Evolutionary conservation across 2,888 invertebrate species (phyloP), one percentile per base, ranked within the genome.

Genomic region (Andrena hattorfiana): DNA sequence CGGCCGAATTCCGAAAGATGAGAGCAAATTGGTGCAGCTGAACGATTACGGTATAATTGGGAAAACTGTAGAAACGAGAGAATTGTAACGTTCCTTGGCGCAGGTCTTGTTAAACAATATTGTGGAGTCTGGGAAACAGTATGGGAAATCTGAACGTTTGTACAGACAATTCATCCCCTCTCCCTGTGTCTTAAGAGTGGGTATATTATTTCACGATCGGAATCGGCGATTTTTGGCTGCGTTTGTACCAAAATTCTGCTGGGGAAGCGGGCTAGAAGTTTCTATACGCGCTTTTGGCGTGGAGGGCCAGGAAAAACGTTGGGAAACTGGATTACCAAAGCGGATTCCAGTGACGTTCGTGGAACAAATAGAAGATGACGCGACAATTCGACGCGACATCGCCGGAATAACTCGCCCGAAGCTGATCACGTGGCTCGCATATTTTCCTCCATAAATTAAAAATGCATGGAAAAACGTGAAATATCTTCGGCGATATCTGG

Each of bases 361-460:
- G 30, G 76, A 59, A 42, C 20, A 49, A 62, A 67, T 56, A 26
- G 54, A 67, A 56, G 49, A 13, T 51, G 64, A 51, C n/a, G 26
- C 42, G 3, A 30, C 20, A 30, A 71, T 48, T 48, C 32, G 23
- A n/a, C 35, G 35, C 49, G 20, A 13, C 30, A 23, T 49, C 23
- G 35, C 20, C 32, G 51, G 67, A 81, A 81, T 77, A 80, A 81
- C 81, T 70, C 54, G 56, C 48, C 63, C 62, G 77, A 3, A 62
- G 69, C 70, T 70, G 77, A 86, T 81, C 73, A 74, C 60, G 72
- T 35, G 54, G 49, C 28, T 35, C 75, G 62, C 71, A 32, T 64
- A 75, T 84, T 79, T 80, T 51, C 64, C 51, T 28, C 20, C 30
- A 54, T 59, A 70, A 81, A 77, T 81, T 83, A 81, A 83, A 81